Evolutionary conservation across 2,888 invertebrate genomes (phyloP).

Genomic region (Latheticus oryzae): DNA sequence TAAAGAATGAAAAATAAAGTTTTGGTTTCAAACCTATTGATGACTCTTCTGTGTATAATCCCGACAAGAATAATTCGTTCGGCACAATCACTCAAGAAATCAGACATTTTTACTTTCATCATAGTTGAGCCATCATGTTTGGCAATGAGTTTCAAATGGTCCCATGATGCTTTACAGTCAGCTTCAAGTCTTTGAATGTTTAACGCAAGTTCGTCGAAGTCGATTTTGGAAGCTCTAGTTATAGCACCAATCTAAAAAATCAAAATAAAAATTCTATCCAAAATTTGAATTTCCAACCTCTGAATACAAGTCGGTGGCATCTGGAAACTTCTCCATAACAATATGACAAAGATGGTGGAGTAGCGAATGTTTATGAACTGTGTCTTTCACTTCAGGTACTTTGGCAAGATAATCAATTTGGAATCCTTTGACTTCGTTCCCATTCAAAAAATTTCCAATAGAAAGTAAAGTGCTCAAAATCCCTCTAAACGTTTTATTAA

Average conservation of each 20-base stretch:
- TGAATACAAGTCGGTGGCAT: conserved; percentile 96
- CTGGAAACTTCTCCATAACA: conserved; percentile 96
- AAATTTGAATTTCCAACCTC: no score
- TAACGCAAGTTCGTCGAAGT: conserved; percentile 90
- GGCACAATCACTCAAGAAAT: conserved; percentile 96
- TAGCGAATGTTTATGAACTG: conserved; percentile 98
- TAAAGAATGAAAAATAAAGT: conserved; percentile 1
- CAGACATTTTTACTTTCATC: conserved; percentile 93
- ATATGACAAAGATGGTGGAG: conserved; percentile 97
- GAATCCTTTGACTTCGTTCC: conserved; percentile 93
- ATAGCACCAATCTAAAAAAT: conserved; percentile 82
- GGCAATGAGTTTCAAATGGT: conserved; percentile 92
- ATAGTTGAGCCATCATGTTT: conserved; percentile 93
- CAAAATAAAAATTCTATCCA: background rate
- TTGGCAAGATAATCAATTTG: conserved; percentile 97
- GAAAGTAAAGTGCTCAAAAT: conserved; percentile 94
- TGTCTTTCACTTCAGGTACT: conserved; percentile 98
- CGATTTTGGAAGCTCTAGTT: conserved; percentile 91
- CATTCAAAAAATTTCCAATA: conserved; percentile 97
- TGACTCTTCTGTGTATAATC: conserved; percentile 90
- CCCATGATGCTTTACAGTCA: conserved; percentile 98
- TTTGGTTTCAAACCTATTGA: conserved; percentile 76
- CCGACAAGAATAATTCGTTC: conserved; percentile 95
- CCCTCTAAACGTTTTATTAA: conserved; percentile 93
- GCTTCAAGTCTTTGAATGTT: conserved; percentile 91